Conservation (phyloP, 2,888 invertebrate species). For the Peribatodes rhomboidaria region DNA sequence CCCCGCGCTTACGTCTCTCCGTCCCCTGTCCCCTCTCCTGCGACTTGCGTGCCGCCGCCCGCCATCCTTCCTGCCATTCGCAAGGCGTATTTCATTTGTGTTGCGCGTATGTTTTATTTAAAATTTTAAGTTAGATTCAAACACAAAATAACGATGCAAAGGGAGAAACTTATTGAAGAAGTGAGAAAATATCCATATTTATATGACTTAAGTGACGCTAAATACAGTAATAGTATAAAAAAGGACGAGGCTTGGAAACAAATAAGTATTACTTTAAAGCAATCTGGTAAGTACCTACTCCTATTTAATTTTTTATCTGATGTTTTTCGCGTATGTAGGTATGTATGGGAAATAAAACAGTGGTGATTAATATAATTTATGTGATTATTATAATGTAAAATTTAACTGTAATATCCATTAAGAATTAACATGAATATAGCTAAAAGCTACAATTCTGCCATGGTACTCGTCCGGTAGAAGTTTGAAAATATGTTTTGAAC, state of each 20-base stretch:
- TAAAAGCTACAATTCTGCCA: constrained; percentile 37
- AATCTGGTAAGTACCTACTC: constrained; percentile 8
- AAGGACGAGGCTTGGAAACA: constrained; percentile 11
- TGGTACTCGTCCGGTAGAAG: constrained; percentile 44
- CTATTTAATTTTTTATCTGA: not conserved
- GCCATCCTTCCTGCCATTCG: too few relatives aligned
- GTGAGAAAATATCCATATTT: constrained; percentile 49
- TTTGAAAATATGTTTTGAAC: constrained; percentile 45
- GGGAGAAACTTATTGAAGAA: constrained; percentile 38
- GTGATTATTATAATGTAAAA: not conserved
- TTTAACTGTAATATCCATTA: too few relatives aligned
- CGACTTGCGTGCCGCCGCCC: too few relatives aligned
- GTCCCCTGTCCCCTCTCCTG: too few relatives aligned
- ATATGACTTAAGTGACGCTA: constrained; percentile 40
- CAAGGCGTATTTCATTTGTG: too few relatives aligned
- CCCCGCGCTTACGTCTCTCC: too few relatives aligned
- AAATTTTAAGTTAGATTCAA: constrained; percentile 1
- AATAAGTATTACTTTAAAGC: constrained; percentile 43
- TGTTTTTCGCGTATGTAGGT: too few relatives aligned
- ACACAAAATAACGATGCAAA: constrained; percentile 21
- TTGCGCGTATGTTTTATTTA: not conserved
- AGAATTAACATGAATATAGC: too few relatives aligned
- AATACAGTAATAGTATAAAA: not conserved
- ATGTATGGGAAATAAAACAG: too few relatives aligned
- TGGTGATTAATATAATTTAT: too few relatives aligned